Base-by-base conservation (phyloP, 1,140 invertebrate genomes). In the Cotesia typhae region DNA sequence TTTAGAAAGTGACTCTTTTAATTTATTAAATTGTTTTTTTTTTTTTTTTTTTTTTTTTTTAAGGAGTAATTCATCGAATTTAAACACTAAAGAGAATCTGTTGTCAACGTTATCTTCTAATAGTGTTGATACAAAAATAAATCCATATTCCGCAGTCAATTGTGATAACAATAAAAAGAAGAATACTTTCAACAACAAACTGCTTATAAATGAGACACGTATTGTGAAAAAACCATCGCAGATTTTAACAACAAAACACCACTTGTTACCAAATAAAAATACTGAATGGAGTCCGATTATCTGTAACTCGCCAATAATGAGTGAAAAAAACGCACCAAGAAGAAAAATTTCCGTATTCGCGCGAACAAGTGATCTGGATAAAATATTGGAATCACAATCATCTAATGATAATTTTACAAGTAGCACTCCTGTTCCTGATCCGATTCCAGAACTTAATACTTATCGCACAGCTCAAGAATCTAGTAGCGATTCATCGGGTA, bases 41-140 rank as follows among this genome's bases (percentile, higher is more conserved):
- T n/a, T 20, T 55, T 28, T 53, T 53, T 7, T 14, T 6, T 36
- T 9, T 7, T 1, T n/a, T 20, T 55, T 28, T 12, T 7, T n/a
- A 10, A 35, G 51, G 66, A 53, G 35, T 28, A 28, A 28, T 55
- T 67, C 47, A 10, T 53, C 17, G 4, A 14, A 35, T 67, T 14
- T 14, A 59, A 9, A 20, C 57, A 20, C 9, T 20, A 65, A 65
- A 5, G 63, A 20, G 4, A 67, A 67, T 67, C 53, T 35, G 47
- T 66, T 47, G 64, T n/a, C 41, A 17, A 38, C 52, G 66, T 36
- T 35, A 55, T 51, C 28, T 67, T 55, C 20, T 7, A 67, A 9
- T 4, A 55, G 7, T 7, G 52, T 55, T 17, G 52, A 67, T 20
- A 55, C 66, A 67, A 67, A 67, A 67, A 67, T 67, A 67, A 53